Base-by-base conservation (phyloP, 2,888 invertebrate species). In the Tupiocoris notatus region DNA sequence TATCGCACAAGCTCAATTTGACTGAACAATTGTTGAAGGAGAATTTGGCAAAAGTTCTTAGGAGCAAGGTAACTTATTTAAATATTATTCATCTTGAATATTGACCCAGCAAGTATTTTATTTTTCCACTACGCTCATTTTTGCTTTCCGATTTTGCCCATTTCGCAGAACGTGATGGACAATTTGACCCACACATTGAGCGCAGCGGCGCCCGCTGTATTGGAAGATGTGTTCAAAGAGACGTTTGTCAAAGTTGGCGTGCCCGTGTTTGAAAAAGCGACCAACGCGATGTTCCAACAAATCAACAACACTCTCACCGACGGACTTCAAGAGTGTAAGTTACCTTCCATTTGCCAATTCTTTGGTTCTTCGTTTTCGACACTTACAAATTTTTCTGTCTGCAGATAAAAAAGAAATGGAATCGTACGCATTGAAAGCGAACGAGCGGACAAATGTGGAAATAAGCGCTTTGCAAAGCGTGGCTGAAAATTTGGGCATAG, bases 201-300 rank as follows among this genome's bases (percentile, higher is more conserved):
- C 24, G 25, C 54, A 16, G 63, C 77, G 12, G 77, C 76, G 7
- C 54, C 76, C 6, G 22, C 25, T 39, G 75, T 66, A 1, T 64
- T 79, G 66, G 91, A 93, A 81, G 87, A 88, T 17, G 89, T 91
- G 16, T 93, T 95, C 83, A 90, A 91, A 79, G 91, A 93, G 74
- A 89, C 92, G 23, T 90, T 96, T 82, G 87, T 89, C 62, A 90
- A 89, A 79, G 88, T 90, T 79, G 86, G 95, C 63, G 86, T 96
- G 82, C 96, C 97, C 1, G 89, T 91, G 39, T 92, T 95, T 87
- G 96, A 97, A 84, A 91, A 91, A 83, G 90, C 93, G 75, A 93
- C 93, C 81, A 90, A 91, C 82, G 90, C 90, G 82, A 92, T 98
- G 88, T 95, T 96, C 83, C 88, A 90, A 63, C 96, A 98, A 85